Percentiles rank a stretch among this genome's conserved stretches.
Conservation (phyloP, 2,797 vertebrate species). For the Cossypha heuglini region DNA sequence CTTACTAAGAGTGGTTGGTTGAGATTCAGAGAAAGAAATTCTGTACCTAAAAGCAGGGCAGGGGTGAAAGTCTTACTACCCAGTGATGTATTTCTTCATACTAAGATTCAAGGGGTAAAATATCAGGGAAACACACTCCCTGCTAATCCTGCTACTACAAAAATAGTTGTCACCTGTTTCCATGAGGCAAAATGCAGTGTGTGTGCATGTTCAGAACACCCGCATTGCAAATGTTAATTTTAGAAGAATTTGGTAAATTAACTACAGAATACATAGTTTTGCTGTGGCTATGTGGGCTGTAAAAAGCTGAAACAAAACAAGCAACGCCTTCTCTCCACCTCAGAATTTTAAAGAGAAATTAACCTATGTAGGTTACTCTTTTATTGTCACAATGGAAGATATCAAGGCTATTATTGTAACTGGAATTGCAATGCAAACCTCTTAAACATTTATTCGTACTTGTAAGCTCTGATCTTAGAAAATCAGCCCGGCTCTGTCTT, state of each 20-base stretch:
- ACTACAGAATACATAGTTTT: neutral
- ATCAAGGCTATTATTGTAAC: neutral
- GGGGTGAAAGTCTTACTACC: neutral
- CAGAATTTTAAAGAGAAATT: neutral
- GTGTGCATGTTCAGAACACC: neutral
- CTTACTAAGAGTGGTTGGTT: neutral
- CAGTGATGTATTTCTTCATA: neutral
- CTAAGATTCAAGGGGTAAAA: neutral
- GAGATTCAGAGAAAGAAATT: neutral
- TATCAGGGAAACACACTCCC: neutral
- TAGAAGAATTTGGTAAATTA: neutral
- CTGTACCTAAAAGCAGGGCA: neutral
- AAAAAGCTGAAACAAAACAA: neutral
- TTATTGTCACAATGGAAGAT: neutral
- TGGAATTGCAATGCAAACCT: neutral
- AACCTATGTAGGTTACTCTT: neutral
- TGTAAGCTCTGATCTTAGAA: neutral
- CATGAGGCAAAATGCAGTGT: neutral
- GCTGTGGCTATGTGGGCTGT: neutral
- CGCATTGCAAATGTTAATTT: neutral
- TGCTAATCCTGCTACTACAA: neutral
- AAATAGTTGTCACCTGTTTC: neutral
- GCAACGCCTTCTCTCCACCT: fast-evolving
- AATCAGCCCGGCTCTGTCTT: neutral
- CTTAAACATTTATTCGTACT: neutral